phyloP scores from a whole-genome alignment of 2,797 vertebrate species.

The Potorous gilbertii region DNA sequence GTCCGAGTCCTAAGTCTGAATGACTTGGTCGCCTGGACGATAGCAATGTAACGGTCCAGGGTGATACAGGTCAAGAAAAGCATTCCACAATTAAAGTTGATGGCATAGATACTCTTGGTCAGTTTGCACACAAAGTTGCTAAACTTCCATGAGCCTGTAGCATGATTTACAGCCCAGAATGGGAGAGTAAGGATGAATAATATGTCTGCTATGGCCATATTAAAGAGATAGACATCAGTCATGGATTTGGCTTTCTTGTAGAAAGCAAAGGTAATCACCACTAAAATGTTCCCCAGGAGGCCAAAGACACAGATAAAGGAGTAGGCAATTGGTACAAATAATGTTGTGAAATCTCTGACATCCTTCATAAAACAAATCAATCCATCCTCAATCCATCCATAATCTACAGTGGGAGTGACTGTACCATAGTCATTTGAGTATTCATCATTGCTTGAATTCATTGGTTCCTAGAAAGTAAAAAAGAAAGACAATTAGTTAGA shows the following conservation, averaged over 20 bases:
- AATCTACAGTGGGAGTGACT: rapidly evolving
- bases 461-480: neutral
- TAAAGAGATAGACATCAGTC: conserved; percentile 93
- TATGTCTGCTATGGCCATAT: conserved; percentile 93
- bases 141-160: conserved; percentile 86
- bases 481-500: rapidly evolving
- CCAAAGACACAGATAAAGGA: conserved; percentile 89
- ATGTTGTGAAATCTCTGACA: conserved; percentile 81
- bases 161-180: conserved; percentile 86
- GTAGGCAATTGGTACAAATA: conserved; percentile 82
- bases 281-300: conserved; percentile 91
- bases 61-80: conserved; percentile 93
- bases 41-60: conserved; percentile 92
- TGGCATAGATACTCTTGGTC: conserved; percentile 88
- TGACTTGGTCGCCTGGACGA: conserved; percentile 92
- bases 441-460: neutral
- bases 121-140: conserved; percentile 88
- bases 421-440: neutral
- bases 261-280: conserved; percentile 90
- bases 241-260: conserved; percentile 93
- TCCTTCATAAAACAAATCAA: conserved; percentile 71
- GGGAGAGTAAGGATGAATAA: conserved; percentile 92
- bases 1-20: conserved; percentile 87
- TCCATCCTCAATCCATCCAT: rapidly evolving
- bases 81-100: conserved; percentile 95